Percentiles rank a stretch among this genome's conserved stretches.
Conservation (phyloP, 35 echinoderm and acorn worm genomes). For the Patiria miniata region DNA sequence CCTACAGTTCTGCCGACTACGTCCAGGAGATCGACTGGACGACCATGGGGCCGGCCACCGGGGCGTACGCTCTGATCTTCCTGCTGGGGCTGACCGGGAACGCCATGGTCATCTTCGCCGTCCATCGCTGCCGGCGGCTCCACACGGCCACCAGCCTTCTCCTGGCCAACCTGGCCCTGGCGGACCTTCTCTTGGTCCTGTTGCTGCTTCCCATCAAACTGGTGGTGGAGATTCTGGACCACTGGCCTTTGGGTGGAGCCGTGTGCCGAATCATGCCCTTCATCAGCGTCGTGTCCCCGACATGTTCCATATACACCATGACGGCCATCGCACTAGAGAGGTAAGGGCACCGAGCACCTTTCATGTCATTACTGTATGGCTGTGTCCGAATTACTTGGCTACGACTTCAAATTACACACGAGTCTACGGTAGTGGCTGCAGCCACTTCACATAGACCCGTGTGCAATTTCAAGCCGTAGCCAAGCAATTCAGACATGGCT, state of each 20-base stretch:
- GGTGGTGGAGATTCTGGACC: constrained; percentile 12
- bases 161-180: constrained; percentile 74
- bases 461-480: no score
- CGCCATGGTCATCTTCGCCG: constrained; percentile 70
- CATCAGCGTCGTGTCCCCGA: constrained; percentile 54
- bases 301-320: constrained; percentile 87
- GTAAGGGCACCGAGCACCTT: constrained; percentile 70
- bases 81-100: constrained; percentile 73
- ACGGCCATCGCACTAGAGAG: constrained; percentile 81
- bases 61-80: constrained; percentile 64
- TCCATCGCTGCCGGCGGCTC: constrained; percentile 64
- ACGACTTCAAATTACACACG: no score
- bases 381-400: no score
- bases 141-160: constrained; percentile 81
- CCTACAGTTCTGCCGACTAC: neutral
- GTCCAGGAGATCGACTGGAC: neutral
- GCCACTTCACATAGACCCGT: no score
- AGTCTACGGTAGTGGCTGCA: no score
- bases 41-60: constrained; percentile 18
- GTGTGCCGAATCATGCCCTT: constrained; percentile 64
- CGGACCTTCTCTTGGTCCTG: constrained; percentile 67
- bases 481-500: no score
- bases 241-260: constrained; percentile 63
- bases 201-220: constrained; percentile 62
- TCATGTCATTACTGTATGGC: no score